phyloP scores from a whole-genome alignment of 2,888 invertebrate species.

The Sinelater perroti region DNA sequence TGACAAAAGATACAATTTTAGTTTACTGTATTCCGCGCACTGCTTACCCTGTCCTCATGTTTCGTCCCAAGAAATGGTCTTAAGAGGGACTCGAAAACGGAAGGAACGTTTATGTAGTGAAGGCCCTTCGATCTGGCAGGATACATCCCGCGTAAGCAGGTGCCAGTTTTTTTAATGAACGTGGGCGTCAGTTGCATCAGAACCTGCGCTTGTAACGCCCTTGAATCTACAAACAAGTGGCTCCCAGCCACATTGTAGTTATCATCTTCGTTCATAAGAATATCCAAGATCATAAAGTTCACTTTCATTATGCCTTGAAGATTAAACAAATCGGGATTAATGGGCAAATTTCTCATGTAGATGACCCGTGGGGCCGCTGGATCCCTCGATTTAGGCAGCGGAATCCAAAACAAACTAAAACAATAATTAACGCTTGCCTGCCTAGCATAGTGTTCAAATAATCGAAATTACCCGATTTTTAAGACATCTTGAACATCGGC shows the following conservation, averaged over 20 bases:
- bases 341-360: background rate
- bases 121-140: constrained; percentile 6
- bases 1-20: no score
- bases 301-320: background rate
- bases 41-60: background rate
- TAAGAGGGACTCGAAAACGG: background rate
- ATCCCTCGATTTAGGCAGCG: constrained; percentile 8
- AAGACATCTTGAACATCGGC: no score
- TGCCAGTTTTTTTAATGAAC: background rate
- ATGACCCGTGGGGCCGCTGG: constrained; percentile 12
- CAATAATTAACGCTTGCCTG: no score
- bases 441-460: no score
- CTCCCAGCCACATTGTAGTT: constrained; percentile 64
- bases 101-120: constrained; percentile 7
- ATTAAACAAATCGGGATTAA: background rate
- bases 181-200: constrained; percentile 1
- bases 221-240: constrained; percentile 67
- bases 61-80: background rate
- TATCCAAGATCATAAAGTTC: constrained; percentile 64
- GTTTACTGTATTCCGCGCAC: no score
- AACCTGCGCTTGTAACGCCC: constrained; percentile 41
- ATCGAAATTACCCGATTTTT: no score
- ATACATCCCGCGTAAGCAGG: background rate
- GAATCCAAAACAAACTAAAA: constrained; percentile 11
- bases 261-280: constrained; percentile 70